phyloP scores from a whole-genome alignment of 2,888 invertebrate species.

The Macaria liturata region DNA sequence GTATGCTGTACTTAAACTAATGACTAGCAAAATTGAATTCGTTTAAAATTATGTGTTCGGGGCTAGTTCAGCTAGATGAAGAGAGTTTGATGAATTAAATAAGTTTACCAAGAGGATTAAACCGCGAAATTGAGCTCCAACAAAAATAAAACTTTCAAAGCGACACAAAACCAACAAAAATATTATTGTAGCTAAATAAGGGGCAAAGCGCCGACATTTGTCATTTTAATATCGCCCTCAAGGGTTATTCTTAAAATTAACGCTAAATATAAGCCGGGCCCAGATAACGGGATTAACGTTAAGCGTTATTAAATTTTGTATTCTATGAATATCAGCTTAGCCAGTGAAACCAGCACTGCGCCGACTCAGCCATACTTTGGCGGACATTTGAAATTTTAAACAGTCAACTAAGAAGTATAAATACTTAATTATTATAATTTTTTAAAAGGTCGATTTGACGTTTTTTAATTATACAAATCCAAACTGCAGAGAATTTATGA shows the following conservation, averaged over 20 bases:
- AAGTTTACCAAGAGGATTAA: slow-evolving; percentile 9
- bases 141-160: slow-evolving; percentile 5
- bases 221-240: slow-evolving; percentile 33
- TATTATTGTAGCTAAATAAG: slow-evolving; percentile 23
- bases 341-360: slow-evolving; percentile 21
- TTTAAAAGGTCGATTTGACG: not conserved
- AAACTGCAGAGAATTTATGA: too few species aligned
- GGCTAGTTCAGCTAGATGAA: not conserved
- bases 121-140: slow-evolving; percentile 7
- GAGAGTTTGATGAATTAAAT: slow-evolving; percentile 6
- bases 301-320: slow-evolving; percentile 33
- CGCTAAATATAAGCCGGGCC: slow-evolving; percentile 28
- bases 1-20: too few species aligned
- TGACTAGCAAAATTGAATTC: too few species aligned
- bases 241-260: slow-evolving; percentile 30
- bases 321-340: slow-evolving; percentile 31
- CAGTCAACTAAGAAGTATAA: slow-evolving; percentile 1
- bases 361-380: slow-evolving; percentile 11
- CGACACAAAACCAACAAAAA: slow-evolving; percentile 19
- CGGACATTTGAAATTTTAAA: slow-evolving; percentile 16
- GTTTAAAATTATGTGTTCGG: too few species aligned
- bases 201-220: slow-evolving; percentile 29
- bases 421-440: not conserved
- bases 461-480: too few species aligned
- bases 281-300: slow-evolving; percentile 32